Evolutionary conservation across 2,888 invertebrate genomes (phyloP).

Genomic region (Drosophila mettleri): DNA sequence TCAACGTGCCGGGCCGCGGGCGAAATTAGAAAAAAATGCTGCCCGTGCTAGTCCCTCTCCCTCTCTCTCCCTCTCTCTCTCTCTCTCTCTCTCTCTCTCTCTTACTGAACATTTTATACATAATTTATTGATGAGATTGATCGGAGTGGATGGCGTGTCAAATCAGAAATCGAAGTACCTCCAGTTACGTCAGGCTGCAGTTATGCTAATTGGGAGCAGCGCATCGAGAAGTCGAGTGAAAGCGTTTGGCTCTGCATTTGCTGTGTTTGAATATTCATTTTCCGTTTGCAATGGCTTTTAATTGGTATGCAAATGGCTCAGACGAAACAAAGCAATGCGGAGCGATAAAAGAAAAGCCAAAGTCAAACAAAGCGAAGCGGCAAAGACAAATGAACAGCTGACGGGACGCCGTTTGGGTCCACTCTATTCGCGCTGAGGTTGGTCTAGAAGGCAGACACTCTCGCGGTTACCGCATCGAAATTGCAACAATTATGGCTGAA

Average conservation of each 20-base stretch:
- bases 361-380: constrained; percentile 8
- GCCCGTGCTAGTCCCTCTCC: background rate
- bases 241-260: constrained; percentile 49
- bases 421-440: constrained; percentile 3
- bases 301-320: constrained; percentile 70
- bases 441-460: constrained; percentile 27
- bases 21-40: constrained; percentile 61
- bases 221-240: constrained; percentile 58
- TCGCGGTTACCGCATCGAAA: constrained; percentile 71
- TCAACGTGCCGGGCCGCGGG: constrained; percentile 60
- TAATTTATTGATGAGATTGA: constrained; percentile 15
- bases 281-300: constrained; percentile 48
- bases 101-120: constrained; percentile 8
- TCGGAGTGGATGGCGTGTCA: constrained; percentile 27
- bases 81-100: background rate
- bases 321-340: constrained; percentile 9
- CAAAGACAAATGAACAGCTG: background rate
- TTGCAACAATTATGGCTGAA: constrained; percentile 66
- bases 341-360: constrained; percentile 11
- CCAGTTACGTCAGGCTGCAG: constrained; percentile 29
- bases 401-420: constrained; percentile 1
- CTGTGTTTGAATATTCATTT: constrained; percentile 58
- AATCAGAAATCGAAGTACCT: constrained; percentile 16
- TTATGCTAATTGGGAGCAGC: constrained; percentile 44
- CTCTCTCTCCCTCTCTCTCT: background rate